These are phyloP conservation scores for Cremastinae sp. DNA, from an alignment of 2,888 invertebrate genomes.

Conservation along the genomic window DNA sequence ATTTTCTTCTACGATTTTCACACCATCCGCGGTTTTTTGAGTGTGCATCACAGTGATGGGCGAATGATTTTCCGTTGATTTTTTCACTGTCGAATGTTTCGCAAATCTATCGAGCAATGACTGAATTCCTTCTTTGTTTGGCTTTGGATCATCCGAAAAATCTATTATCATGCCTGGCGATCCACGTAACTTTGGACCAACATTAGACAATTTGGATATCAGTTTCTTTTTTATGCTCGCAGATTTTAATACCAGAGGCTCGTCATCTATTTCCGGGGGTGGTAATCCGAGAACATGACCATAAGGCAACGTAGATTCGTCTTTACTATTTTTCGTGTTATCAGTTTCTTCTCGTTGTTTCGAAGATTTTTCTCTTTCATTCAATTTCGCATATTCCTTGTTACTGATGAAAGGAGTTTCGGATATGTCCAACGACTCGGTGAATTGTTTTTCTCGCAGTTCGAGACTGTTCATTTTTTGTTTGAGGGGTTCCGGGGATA, in stretches of 20 bases:
- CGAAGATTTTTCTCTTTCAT: slow-evolving; percentile 37
- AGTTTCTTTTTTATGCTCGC: slow-evolving; percentile 30
- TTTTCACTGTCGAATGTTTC: slow-evolving; percentile 84
- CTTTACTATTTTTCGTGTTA: background rate
- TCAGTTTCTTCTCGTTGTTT: background rate
- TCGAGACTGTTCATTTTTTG: background rate
- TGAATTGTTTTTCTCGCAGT: background rate
- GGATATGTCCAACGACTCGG: slow-evolving; percentile 35
- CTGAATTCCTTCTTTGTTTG: slow-evolving; percentile 83
- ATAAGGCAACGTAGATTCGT: background rate
- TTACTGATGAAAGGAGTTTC: slow-evolving; percentile 61
- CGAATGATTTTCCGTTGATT: slow-evolving; percentile 78
- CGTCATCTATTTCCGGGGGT: slow-evolving; percentile 60
- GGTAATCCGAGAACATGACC: slow-evolving; percentile 58
- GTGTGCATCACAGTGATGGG: slow-evolving; percentile 66
- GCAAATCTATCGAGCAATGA: slow-evolving; percentile 87
- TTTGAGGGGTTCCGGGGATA: slow-evolving; percentile 53
- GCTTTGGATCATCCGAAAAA: slow-evolving; percentile 81
- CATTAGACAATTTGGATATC: slow-evolving; percentile 57
- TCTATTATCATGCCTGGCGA: slow-evolving; percentile 84
- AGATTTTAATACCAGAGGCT: background rate
- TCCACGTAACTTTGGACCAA: slow-evolving; percentile 81
- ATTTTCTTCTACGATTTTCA: slow-evolving; percentile 62
- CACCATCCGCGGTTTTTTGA: slow-evolving; percentile 66
- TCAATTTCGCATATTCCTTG: slow-evolving; percentile 51